These are phyloP conservation scores for Sardina pilchardus DNA, from an alignment of 2,113 vertebrate genomes.

Conservation along the genomic window DNA sequence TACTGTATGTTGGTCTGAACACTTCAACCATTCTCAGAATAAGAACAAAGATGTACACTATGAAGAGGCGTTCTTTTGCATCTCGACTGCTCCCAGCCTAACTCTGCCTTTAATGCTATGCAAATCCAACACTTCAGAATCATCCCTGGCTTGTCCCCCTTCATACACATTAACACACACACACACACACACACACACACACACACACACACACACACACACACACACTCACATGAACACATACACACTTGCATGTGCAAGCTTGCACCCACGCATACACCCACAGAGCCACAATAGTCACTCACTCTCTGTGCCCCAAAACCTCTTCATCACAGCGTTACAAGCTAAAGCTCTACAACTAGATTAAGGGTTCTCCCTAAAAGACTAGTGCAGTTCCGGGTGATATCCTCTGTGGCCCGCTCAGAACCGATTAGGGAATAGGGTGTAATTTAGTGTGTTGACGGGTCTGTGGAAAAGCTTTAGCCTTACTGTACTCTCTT, in stretches of 20 bases:
- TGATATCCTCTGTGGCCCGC: neutral
- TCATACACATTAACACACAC: neutral
- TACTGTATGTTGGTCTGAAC: neutral
- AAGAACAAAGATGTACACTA: neutral
- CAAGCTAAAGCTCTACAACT: neutral
- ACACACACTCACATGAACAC: neutral
- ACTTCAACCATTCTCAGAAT: neutral
- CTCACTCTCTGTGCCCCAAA: neutral
- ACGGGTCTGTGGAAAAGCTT: neutral
- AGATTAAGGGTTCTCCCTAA: slow-evolving; percentile 16
- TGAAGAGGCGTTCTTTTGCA: neutral
- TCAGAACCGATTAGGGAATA: slow-evolving; percentile 19
- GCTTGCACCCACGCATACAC: neutral
- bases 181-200: neutral
- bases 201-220: neutral
- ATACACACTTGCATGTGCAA: neutral
- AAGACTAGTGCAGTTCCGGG: neutral
- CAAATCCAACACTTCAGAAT: neutral
- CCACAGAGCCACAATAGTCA: neutral
- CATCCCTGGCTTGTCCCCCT: neutral
- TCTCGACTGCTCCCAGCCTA: neutral
- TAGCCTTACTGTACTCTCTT: neutral
- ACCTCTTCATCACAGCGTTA: neutral
- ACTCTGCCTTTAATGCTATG: slow-evolving; percentile 1
- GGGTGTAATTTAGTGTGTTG: neutral